Base-by-base conservation (phyloP, 2,113 vertebrate species). In the Chlamydotis undulata region DNA sequence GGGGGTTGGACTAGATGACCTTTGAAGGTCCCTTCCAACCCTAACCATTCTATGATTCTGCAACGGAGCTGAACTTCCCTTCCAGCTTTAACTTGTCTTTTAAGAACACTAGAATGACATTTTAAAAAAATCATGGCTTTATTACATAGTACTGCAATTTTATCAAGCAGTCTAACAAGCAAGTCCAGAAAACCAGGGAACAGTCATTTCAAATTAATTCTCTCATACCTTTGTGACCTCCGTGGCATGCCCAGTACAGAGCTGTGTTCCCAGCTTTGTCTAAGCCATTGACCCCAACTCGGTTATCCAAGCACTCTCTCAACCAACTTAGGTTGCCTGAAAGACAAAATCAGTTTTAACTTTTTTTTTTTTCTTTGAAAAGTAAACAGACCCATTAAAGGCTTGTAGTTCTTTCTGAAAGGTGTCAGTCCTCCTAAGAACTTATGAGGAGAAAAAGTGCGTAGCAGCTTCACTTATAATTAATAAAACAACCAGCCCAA, bases 221-320 rank as follows among this genome's bases (percentile, higher is more conserved):
- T 26, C 2, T 7, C 10, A 55, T 98, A 99, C 99, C 99, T 99
- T 98, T 99, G 97, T 99, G 99, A 76, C 99, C 99, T 75, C 99
- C 99, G 5, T 99, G 99, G 88, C 99, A 99, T 64, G 97, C 99
- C 99, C 99, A 99, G 96, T 99, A 99, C 69, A 99, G 98, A 87
- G 99, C 98, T 35, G 99, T 99, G 96, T 99, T 99, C 92, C 99
- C 99, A 49, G 99, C 99, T 97, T 99, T 99, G 96, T 99, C 99
- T 96, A 99, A 98, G 39, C 99, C 99, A 19, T 99, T 99, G 70
- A 99, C 99, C 19, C 99, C 99, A 71, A 99, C 99, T 93, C 98
- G 98, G 96, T 99, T 99, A 68, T 99, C 99, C 98, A 99, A 93
- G 97, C 99, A 99, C 95, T 99, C 99, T 94, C 99, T 98, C 96